Base-by-base conservation (phyloP, 2,113 vertebrate species). In the Pelusios castaneus region DNA sequence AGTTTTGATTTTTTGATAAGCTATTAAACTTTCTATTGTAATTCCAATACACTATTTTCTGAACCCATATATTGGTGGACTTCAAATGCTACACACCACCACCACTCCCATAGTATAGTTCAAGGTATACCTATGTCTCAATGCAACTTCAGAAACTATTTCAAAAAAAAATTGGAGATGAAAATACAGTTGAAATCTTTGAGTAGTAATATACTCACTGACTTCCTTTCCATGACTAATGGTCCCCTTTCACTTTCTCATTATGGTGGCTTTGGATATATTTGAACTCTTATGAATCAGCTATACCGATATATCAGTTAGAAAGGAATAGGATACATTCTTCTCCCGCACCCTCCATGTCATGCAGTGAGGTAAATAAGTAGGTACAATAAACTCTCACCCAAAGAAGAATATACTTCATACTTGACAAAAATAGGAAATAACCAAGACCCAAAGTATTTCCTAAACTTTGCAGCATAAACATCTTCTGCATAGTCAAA, bases 171-270 rank as follows among this genome's bases (percentile, higher is more conserved):
- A 87, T 52, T 55, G 45, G 4, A 4, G 7, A 2, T 84, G 29
- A 49, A 91, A 92, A 25, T n/a, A 51, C 54, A 75, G 58, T 16
- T 92, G 47, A 86, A 41, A 86, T 58, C 84, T 91, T 29, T 82
- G 54, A 95, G 87, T 52, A 77, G 22, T 49, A 47, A 49, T 54
- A 47, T 38, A 85, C 56, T 13, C 85, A 67, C 49, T 73, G 93
- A 75, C 51, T 77, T 89, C 47, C 75, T 12, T 78, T 3, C 14
- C n/a, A 77, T 34, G 22, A 78, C 93, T 45, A 29, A 78, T 82
- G 81, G 78, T 83, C 92, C 82, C 60, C 78, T 94, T 92, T 81
- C 47, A 87, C 80, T 22, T 89, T 91, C 84, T 95, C 84, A 41
- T 56, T 47, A 51, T 7, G 85, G 85, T 41, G 76, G 91, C 88